Conservation (phyloP, 2,113 vertebrate genomes). For the Gila orcuttii region DNA sequence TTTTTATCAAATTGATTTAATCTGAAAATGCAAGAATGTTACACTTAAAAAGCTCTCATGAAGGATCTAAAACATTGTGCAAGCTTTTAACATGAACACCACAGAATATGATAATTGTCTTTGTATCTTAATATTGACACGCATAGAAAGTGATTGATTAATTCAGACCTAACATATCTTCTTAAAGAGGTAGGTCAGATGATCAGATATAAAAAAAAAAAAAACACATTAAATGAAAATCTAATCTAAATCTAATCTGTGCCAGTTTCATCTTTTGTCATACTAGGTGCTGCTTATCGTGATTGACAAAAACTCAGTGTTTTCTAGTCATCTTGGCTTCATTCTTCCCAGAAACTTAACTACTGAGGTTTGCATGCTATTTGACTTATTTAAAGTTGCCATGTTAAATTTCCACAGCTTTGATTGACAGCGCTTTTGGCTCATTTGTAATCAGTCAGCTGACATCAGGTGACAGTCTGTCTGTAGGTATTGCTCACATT, state of each 20-base stretch:
- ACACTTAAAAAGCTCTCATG: background rate
- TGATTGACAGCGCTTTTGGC: constrained; percentile 2
- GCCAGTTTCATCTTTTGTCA: background rate
- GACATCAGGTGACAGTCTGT: constrained; percentile 60
- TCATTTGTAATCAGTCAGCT: constrained; percentile 55
- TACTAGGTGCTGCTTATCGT: background rate
- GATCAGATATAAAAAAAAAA: background rate
- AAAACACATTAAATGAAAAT: too few species aligned
- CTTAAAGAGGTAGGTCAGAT: background rate
- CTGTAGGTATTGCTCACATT: constrained; percentile 51
- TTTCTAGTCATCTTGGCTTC: background rate
- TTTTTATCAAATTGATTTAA: background rate
- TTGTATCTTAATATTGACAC: background rate
- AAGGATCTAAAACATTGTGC: background rate
- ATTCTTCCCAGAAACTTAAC: background rate
- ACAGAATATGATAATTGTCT: background rate
- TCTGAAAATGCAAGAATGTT: background rate
- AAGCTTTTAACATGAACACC: background rate
- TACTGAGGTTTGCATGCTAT: background rate
- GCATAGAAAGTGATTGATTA: background rate
- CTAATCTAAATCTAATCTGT: background rate
- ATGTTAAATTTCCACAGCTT: constrained; percentile 5
- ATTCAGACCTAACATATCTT: background rate
- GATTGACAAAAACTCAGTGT: background rate
- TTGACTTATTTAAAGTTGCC: background rate